A percentile compares a stretch with the other conserved stretches of the same genome.
phyloP scores from a whole-genome alignment of 1,140 invertebrate species.

The Diuraphis noxia region DNA sequence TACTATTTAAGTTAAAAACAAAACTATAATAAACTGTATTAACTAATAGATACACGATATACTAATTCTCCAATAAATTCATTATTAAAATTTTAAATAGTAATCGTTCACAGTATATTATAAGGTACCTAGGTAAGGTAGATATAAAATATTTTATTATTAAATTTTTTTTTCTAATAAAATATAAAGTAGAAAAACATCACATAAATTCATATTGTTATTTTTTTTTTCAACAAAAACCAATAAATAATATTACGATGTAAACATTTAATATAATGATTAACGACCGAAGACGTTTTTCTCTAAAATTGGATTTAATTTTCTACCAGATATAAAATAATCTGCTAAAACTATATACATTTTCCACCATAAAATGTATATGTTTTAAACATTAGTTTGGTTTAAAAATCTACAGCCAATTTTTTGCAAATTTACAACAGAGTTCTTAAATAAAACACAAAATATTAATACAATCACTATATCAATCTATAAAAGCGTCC shows the following conservation, averaged over 20 bases:
- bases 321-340: not conserved
- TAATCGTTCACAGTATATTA: not conserved
- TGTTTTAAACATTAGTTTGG: not conserved
- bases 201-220: not conserved
- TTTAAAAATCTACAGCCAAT: not conserved
- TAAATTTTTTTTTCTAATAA: not conserved
- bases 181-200: not conserved
- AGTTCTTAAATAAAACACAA: not conserved
- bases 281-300: not conserved
- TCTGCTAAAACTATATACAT: not conserved
- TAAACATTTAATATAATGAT: slow-evolving; percentile 11
- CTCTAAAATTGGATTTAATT: not conserved
- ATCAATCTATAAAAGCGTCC: not conserved
- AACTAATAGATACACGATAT: not conserved
- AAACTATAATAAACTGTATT: not conserved
- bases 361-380: not conserved
- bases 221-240: not conserved
- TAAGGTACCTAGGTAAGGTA: not conserved
- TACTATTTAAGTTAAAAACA: too few species aligned
- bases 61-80: not conserved
- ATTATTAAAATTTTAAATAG: not conserved
- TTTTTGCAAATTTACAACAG: not conserved
- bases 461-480: too few species aligned
- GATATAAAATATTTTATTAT: not conserved
- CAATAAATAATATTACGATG: slow-evolving; percentile 9